Percentiles rank a stretch among this genome's conserved stretches.
Evolutionary conservation across 1,140 invertebrate genomes (phyloP).

Genomic region (Orchestia grillus): DNA sequence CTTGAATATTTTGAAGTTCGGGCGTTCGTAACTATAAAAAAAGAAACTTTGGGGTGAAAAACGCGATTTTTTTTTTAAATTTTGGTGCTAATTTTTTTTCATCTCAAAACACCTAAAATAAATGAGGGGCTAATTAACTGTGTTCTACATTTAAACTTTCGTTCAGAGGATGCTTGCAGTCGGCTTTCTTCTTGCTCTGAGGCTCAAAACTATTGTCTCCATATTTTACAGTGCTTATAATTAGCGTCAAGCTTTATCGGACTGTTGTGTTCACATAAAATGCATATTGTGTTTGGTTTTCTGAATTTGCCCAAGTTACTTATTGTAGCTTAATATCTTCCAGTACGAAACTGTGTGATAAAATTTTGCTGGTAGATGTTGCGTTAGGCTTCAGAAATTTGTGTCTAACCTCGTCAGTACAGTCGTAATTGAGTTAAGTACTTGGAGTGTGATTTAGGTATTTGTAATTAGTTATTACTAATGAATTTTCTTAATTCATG

Average conservation of each 20-base stretch:
- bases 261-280: background rate
- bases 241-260: background rate
- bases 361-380: background rate
- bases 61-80: background rate
- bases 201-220: background rate
- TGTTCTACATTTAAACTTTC: background rate
- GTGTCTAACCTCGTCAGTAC: background rate
- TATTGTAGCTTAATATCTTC: background rate
- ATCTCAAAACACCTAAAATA: background rate
- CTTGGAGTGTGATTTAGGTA: background rate
- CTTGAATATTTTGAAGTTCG: too few species aligned
- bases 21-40: too few species aligned
- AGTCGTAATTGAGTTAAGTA: background rate
- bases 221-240: background rate
- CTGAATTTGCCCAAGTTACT: background rate
- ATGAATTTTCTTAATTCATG: background rate
- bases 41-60: background rate
- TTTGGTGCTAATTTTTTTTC: background rate
- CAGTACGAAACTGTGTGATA: background rate
- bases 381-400: background rate
- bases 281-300: background rate
- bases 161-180: background rate
- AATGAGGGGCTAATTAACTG: too few species aligned
- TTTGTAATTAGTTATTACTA: background rate
- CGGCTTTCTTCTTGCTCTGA: background rate